Evolutionary conservation across 2,113 vertebrate species (phyloP).

Genomic region (Hucho hucho): DNA sequence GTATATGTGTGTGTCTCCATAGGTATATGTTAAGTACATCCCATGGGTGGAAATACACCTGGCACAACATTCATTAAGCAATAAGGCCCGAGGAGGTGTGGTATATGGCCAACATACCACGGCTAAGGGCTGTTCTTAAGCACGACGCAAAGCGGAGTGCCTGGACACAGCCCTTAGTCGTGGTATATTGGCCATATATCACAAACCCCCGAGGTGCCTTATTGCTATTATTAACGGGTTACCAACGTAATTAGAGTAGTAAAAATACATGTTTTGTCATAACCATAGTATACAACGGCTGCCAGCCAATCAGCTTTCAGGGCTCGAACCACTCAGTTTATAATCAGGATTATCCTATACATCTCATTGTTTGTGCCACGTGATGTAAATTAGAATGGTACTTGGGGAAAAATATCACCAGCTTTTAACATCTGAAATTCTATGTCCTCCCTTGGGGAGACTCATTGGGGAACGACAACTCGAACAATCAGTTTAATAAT

Average conservation of each 20-base stretch:
- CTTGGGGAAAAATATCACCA: conserved; percentile 40
- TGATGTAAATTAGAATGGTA: conserved; percentile 4
- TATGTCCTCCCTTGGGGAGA: not conserved
- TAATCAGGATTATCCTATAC: not conserved
- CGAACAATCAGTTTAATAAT: not conserved
- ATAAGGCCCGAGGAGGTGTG: not conserved
- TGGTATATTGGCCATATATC: too few species aligned
- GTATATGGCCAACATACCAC: not conserved
- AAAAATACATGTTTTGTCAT: too few species aligned
- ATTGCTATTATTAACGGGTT: too few species aligned
- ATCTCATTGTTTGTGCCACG: conserved; percentile 1
- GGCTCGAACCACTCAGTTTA: too few species aligned
- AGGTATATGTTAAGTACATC: not conserved
- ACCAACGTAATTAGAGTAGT: too few species aligned
- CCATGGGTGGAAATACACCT: not conserved
- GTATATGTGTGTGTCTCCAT: not conserved
- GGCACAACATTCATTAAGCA: not conserved
- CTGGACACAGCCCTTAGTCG: too few species aligned
- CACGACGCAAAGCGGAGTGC: too few species aligned
- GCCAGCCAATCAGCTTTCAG: too few species aligned
- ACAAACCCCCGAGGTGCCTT: too few species aligned
- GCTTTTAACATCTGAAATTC: conserved; percentile 28
- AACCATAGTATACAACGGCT: too few species aligned
- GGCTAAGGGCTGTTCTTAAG: too few species aligned
- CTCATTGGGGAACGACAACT: not conserved